A percentile compares a stretch with the other conserved stretches of the same genome.
Evolutionary conservation across 2,888 invertebrate genomes (phyloP).

Genomic region (Xanthorhoe spadicearia): DNA sequence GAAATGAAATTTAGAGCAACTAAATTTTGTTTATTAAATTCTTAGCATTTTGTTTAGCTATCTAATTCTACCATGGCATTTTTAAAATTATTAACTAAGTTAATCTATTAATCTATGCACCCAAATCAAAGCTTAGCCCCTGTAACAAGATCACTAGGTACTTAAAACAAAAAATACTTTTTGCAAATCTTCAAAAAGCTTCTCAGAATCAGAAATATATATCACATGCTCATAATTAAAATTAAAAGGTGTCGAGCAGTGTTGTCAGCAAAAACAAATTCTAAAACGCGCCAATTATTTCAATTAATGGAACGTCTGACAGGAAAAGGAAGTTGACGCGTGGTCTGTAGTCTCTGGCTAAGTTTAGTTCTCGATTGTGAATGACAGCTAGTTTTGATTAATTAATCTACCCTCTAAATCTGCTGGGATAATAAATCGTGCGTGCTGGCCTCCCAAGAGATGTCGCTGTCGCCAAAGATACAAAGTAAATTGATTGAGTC

Average conservation of each 20-base stretch:
- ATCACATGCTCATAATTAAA: conserved; percentile 50
- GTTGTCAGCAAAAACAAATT: conserved; percentile 76
- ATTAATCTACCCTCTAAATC: conserved; percentile 74
- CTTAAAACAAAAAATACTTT: too few species aligned
- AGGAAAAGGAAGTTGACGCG: conserved; percentile 77
- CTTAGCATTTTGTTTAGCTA: too few species aligned
- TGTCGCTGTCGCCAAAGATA: conserved; percentile 70
- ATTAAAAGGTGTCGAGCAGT: conserved; percentile 60
- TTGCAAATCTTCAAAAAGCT: conserved; percentile 1
- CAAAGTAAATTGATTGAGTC: conserved; percentile 77
- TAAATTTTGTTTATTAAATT: too few species aligned
- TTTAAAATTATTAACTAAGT: too few species aligned
- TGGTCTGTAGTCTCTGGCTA: conserved; percentile 56
- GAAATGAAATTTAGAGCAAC: too few species aligned
- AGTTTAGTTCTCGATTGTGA: conserved; percentile 76
- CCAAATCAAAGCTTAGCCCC: background rate
- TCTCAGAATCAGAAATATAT: conserved; percentile 30
- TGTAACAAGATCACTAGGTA: background rate
- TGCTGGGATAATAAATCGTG: conserved; percentile 79
- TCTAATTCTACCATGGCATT: too few species aligned
- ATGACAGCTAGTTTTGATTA: conserved; percentile 82
- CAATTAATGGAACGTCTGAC: conserved; percentile 81
- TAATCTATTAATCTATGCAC: background rate
- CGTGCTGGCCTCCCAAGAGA: conserved; percentile 79
- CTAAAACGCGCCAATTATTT: conserved; percentile 78